Evolutionary conservation across 2,113 vertebrate species (phyloP).

Genomic region (human): GRCh38 chr13:29818501-29819000

Average conservation of each 20-base stretch:
- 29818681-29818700: neutral
- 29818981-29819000: neutral
- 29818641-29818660: neutral
- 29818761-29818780: neutral
- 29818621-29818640: neutral
- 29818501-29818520: conserved; percentile 41
- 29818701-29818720: neutral
- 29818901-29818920: neutral
- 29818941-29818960: neutral
- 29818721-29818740: neutral
- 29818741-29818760: conserved; percentile 1
- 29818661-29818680: neutral
- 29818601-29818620: neutral
- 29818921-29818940: neutral
- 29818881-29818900: neutral
- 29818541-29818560: conserved; percentile 40
- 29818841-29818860: conserved; percentile 2
- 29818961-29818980: neutral
- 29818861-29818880: conserved; percentile 22
- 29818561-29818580: neutral
- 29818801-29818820: neutral
- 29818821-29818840: conserved; percentile 19
- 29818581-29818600: conserved; percentile 30
- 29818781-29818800: neutral
- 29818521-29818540: conserved; percentile 11